A percentile compares a stretch with the other conserved stretches of the same genome.
Conservation (phyloP, 1,140 invertebrate species). For the Nebria ingens region DNA sequence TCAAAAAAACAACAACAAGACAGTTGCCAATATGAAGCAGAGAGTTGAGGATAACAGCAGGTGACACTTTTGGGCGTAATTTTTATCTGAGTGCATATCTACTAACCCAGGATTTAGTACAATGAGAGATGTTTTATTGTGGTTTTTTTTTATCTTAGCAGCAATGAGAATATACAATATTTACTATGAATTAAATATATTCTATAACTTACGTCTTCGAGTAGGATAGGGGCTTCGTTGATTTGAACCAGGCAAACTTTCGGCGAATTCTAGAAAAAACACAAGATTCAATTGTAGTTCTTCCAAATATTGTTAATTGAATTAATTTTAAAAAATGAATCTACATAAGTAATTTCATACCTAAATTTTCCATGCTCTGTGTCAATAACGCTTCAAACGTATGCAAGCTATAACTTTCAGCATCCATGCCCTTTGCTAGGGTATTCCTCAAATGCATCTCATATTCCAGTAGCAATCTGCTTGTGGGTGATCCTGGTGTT, state of each 20-base stretch:
- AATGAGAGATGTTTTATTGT: no score
- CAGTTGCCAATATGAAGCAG: neutral
- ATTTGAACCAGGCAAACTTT: slow-evolving; percentile 69
- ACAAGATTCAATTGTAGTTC: neutral
- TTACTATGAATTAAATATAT: no score
- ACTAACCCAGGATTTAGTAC: no score
- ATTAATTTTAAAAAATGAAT: no score
- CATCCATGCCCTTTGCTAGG: slow-evolving; percentile 88
- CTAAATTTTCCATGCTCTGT: slow-evolving; percentile 92
- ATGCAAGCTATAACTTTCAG: slow-evolving; percentile 86
- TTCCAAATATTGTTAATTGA: neutral
- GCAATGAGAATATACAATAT: no score
- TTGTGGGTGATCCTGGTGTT: slow-evolving; percentile 77
- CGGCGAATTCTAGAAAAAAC: slow-evolving; percentile 62
- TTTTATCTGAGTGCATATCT: no score
- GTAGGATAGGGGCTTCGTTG: slow-evolving; percentile 72
- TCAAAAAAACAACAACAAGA: slow-evolving; percentile 9
- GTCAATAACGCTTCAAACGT: slow-evolving; percentile 86
- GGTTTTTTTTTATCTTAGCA: no score
- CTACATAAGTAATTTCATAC: slow-evolving; percentile 40
- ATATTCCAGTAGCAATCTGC: slow-evolving; percentile 78
- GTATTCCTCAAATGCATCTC: slow-evolving; percentile 92
- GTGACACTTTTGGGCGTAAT: no score
- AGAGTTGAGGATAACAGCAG: no score
- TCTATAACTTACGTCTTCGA: slow-evolving; percentile 61